Evolutionary conservation across 2,113 vertebrate species (phyloP).

Genomic region (Pterocles orientalis): DNA sequence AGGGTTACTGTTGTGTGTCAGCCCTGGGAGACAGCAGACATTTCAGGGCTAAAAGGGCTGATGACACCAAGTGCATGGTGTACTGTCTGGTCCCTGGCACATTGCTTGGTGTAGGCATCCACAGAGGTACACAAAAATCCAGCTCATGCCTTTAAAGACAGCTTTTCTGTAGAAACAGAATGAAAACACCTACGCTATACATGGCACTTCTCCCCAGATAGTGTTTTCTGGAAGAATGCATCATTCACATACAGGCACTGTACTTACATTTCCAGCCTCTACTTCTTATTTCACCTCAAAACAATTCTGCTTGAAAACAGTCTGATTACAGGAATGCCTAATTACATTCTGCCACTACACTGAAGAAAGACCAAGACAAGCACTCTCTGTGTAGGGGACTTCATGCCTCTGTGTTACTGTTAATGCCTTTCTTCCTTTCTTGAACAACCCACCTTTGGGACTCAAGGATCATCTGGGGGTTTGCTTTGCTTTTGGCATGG

Average conservation of each 20-base stretch:
- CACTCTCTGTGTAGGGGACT: background rate
- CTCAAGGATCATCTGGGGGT: background rate
- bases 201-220: background rate
- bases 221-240: background rate
- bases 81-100: background rate
- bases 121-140: background rate
- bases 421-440: background rate
- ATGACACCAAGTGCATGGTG: background rate
- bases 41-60: background rate
- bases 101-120: background rate
- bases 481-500: background rate
- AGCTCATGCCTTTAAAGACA: background rate
- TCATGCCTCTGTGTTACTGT: background rate
- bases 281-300: background rate
- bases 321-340: background rate
- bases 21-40: background rate
- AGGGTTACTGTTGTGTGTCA: background rate
- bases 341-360: background rate
- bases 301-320: background rate
- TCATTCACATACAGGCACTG: background rate
- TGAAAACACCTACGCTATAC: background rate
- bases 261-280: background rate
- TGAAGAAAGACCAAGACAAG: background rate
- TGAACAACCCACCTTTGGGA: background rate
- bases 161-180: slow-evolving; percentile 25